Evolutionary conservation across 2,797 vertebrate species (phyloP), one percentile per base, ranked within the genome.

Genomic region (Holocentrus rufus): DNA sequence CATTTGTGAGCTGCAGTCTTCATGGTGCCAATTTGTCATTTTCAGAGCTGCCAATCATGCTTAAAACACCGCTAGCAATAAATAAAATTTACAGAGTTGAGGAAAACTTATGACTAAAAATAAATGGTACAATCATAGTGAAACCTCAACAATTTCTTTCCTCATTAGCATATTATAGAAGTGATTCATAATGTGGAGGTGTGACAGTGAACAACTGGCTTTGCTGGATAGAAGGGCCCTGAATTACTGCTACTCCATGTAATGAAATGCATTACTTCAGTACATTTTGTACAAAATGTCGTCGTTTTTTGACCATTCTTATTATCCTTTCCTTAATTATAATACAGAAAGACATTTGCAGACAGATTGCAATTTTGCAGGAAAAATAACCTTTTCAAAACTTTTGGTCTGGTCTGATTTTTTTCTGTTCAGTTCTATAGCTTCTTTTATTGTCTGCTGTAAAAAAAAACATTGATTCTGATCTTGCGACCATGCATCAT

Each of bases 11-110:
- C 74, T 75, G 87, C 66, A 61, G 75, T 77, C 54, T 36, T 57
- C 34, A 14, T 3, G 22, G 22, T 53, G 74, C 52, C 63, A 77
- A 59, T 69, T 81, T 73, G 56, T 84, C 79, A 74, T 73, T 56
- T 80, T 76, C 72, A 75, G 27, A 74, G 70, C 67, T 79, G 76
- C 70, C 77, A 76, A 25, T 83, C 72, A 79, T 15, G n/a, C 78
- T 79, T 73, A 73, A 65, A 59, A 57, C 69, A 72, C 62, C 42
- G 64, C 62, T 77, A 44, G 57, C 47, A 73, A 85, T 71, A 22
- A 73, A 63, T 69, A 1, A 46, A 74, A 78, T 69, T 52, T 74
- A 74, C 30, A 31, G 49, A 4, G 18, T 20, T 22, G 20, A 54
- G 14, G 22, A 54, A 52, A 54, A 23, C 22, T n/a, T 54, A 25